Base-by-base conservation (phyloP, 1,140 invertebrate species). In the Drosophila sproati region DNA sequence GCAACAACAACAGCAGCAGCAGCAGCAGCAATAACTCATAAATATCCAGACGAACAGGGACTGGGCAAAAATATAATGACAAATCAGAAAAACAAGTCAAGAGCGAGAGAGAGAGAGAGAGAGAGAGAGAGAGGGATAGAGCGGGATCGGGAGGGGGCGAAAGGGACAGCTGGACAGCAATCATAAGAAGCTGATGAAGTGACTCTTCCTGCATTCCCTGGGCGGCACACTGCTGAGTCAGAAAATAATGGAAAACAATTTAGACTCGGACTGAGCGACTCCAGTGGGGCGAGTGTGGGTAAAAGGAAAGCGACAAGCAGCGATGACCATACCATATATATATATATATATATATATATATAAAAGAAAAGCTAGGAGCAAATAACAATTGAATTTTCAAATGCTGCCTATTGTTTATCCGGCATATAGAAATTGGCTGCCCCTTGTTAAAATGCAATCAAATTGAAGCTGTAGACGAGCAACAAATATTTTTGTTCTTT, bases 191-290 rank as follows among this genome's bases (percentile, higher is more conserved):
- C 78, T 86, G 82, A 86, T 86, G 82, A 88, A 77, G 85, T 80
- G 80, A 43, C 73, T 61, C 51, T 39, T 59, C 54, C 74, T 73
- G 50, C n/a, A 55, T 48, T 66, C 57, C 29, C 57, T 56, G 20
- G 56, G 39, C 70, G 41, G 5, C 37, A 28, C 56, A 37, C 7
- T 85, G 81, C 81, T 85, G 82, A 86, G 78, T 86, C 82, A 82
- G 85, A 82, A 78, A 83, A 87, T 88, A 87, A 87, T 88, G 85
- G 83, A 87, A 87, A 89, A 87, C 83, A 87, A 87, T 87, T 88
- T 87, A 57, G 80, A 73, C 57, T 51, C 41, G 31, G 51, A 48
- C 39, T 28, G 5, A 20, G 20, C 20, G 20, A 20, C 20, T 20
- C 20, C 35, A 37, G 39, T n/a, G 10, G n/a, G 39, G 32, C 52